Conservation (phyloP, 2,888 invertebrate species). For the Agrotis segetum region DNA sequence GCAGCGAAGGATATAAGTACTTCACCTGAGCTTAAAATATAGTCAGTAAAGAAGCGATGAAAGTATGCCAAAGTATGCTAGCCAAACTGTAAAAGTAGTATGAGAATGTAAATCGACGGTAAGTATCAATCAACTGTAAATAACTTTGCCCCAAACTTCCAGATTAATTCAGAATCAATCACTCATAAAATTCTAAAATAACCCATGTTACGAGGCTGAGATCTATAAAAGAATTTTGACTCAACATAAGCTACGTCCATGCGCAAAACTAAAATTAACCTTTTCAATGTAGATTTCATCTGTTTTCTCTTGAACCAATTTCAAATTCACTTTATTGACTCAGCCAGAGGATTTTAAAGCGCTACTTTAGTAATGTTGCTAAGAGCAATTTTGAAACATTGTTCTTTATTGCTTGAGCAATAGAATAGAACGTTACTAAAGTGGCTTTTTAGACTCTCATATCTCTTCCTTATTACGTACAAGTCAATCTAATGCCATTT, state of each 20-base stretch:
- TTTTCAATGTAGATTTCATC: no score
- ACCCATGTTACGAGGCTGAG: not conserved
- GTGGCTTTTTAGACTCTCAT: not conserved
- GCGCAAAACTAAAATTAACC: no score
- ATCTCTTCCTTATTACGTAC: not conserved
- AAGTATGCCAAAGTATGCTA: not conserved
- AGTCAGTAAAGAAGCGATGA: conserved; percentile 37
- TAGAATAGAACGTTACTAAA: no score
- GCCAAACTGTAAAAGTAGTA: conserved; percentile 15
- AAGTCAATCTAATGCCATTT: conserved; percentile 14
- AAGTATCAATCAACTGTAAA: conserved; percentile 24
- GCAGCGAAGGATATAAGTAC: no score
- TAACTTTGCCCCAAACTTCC: not conserved
- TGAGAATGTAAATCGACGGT: conserved; percentile 13
- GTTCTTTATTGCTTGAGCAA: no score
- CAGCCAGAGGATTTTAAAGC: no score
- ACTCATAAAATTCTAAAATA: not conserved
- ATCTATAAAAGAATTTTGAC: not conserved
- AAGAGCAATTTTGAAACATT: no score
- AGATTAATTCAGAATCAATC: conserved; percentile 4
- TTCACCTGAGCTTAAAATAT: not conserved
- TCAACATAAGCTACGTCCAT: no score
- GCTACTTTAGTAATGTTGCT: no score
- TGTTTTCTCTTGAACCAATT: no score
- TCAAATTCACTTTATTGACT: no score